A percentile compares a stretch with the other conserved stretches of the same genome.
Evolutionary conservation across 2,113 vertebrate genomes (phyloP).

Genomic region (Atlantisia rogersi): DNA sequence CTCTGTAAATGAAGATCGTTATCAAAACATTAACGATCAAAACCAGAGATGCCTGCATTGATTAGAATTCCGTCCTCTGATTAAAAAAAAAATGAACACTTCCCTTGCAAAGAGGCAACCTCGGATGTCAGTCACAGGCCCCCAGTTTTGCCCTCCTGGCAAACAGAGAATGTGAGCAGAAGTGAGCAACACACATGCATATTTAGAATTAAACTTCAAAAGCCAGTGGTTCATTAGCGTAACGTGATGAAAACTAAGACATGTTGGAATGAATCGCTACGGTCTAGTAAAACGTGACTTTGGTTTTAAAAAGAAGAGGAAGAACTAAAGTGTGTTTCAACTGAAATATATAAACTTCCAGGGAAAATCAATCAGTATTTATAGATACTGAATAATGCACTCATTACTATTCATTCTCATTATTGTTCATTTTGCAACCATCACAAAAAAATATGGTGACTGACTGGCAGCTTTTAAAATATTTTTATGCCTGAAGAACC

Average conservation of each 20-base stretch:
- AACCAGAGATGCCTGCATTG: neutral
- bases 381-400: conserved; percentile 46
- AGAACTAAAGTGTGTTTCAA: neutral
- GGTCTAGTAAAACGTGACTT: conserved; percentile 8
- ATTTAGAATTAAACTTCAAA: conserved; percentile 42
- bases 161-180: neutral
- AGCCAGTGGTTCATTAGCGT: neutral
- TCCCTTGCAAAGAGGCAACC: neutral
- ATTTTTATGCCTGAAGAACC: conserved; percentile 44
- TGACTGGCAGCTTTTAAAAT: conserved; percentile 63
- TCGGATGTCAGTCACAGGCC: conserved; percentile 4
- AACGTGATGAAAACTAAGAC: neutral
- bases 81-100: neutral
- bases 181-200: neutral
- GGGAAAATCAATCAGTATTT: conserved; percentile 43
- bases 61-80: conserved; percentile 13
- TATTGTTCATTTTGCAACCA: conserved; percentile 39
- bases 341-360: neutral
- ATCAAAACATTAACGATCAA: conserved; percentile 1
- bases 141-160: neutral
- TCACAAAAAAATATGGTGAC: conserved; percentile 42
- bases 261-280: neutral
- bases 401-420: conserved; percentile 57
- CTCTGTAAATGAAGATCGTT: neutral
- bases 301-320: neutral